phyloP scores from a whole-genome alignment of 2,888 invertebrate genomes.

The Imbricaverruca yamaguchii region DNA sequence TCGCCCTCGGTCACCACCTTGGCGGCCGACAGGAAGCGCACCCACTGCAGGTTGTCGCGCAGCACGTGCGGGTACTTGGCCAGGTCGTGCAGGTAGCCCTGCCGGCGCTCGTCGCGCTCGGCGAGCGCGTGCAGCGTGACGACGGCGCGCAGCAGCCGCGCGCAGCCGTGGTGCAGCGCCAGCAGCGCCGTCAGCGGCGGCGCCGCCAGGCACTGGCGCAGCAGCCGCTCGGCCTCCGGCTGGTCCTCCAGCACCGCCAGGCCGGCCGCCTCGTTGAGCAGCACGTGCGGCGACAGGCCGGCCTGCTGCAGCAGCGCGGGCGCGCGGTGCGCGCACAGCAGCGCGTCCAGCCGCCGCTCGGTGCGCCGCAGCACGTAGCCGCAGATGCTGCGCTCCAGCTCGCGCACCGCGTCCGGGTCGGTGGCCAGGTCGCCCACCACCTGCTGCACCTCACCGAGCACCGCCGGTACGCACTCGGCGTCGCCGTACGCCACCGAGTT shows the following conservation, averaged over 20 bases:
- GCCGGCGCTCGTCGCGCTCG: conserved; percentile 58
- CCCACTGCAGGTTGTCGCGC: conserved; percentile 20
- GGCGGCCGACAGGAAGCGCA: conserved; percentile 10
- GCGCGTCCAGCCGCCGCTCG: conserved; percentile 46
- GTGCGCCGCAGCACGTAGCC: conserved; percentile 56
- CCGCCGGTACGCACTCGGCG: conserved; percentile 38
- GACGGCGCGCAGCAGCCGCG: conserved; percentile 51
- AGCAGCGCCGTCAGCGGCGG: conserved; percentile 55
- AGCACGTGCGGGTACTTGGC: conserved; percentile 57
- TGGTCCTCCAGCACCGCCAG: conserved; percentile 41
- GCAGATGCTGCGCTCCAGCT: conserved; percentile 59
- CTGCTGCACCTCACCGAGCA: conserved; percentile 54
- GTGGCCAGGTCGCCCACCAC: conserved; percentile 54
- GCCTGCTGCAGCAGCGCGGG: conserved; percentile 9
- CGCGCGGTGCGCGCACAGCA: neutral
- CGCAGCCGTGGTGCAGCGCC: conserved; percentile 50
- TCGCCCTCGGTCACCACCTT: neutral
- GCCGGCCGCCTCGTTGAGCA: conserved; percentile 43
- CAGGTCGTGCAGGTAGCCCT: conserved; percentile 62
- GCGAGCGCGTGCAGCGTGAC: conserved; percentile 53
- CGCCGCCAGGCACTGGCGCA: conserved; percentile 60
- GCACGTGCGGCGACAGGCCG: conserved; percentile 39
- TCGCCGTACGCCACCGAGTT: conserved; percentile 19
- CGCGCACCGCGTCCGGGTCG: conserved; percentile 57
- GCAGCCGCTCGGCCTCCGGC: conserved; percentile 53